Evolutionary conservation across 2,888 invertebrate species (phyloP).

Genomic region (Cephalotes varians): DNA sequence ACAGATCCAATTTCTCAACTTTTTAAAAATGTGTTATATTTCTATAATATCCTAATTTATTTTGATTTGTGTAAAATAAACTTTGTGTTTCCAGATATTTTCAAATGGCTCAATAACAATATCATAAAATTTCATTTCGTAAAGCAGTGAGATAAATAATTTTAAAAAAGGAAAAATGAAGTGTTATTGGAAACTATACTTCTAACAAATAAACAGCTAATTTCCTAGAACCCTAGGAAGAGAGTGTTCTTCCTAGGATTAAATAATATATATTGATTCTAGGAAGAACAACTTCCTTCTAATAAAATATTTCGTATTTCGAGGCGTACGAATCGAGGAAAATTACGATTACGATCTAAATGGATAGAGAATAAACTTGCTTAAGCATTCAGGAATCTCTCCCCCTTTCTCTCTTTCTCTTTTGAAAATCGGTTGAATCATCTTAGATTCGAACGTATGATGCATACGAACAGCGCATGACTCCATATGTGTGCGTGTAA

Average conservation of each 20-base stretch:
- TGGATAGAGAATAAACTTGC: constrained; percentile 45
- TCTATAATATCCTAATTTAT: background rate
- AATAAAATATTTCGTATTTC: constrained; percentile 4
- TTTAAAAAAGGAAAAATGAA: background rate
- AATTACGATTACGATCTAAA: constrained; percentile 23
- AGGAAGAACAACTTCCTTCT: background rate
- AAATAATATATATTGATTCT: no score
- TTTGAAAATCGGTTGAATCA: constrained; percentile 62
- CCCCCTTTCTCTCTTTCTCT: constrained; percentile 71
- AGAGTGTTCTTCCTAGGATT: background rate
- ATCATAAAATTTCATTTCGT: background rate
- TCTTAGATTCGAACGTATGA: constrained; percentile 43
- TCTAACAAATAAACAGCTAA: background rate
- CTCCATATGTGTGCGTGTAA: background rate
- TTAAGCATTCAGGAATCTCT: constrained; percentile 52
- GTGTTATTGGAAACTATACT: background rate
- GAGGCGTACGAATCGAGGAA: background rate
- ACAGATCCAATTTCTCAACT: constrained; percentile 10
- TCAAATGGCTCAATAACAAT: background rate
- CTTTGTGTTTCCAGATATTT: constrained; percentile 19
- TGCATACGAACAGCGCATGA: constrained; percentile 40
- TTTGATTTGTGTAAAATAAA: constrained; percentile 1
- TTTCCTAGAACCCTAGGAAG: constrained; percentile 1
- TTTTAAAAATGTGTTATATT: background rate
- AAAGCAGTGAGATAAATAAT: background rate